A percentile compares a stretch with the other conserved stretches of the same genome.
Evolutionary conservation across 2,888 invertebrate genomes (phyloP).

Genomic region (Drosophila multiciliata): DNA sequence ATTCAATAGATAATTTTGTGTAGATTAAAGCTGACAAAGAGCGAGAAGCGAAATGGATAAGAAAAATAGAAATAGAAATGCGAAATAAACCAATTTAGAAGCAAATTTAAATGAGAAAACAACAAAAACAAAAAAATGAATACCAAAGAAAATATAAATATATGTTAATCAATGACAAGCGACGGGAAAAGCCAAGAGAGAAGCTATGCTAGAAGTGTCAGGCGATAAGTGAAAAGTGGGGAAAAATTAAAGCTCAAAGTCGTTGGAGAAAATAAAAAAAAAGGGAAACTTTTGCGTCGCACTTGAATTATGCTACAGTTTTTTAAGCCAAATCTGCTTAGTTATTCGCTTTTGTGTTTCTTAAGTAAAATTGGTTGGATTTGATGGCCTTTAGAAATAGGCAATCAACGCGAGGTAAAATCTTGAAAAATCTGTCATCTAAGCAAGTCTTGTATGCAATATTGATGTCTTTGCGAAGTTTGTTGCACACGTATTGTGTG

Average conservation of each 20-base stretch:
- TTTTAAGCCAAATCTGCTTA: background rate
- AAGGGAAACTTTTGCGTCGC: background rate
- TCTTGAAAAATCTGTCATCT: background rate
- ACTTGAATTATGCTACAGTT: background rate
- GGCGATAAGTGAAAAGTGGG: background rate
- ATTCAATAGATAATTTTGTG: slow-evolving; percentile 31
- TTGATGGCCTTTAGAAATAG: background rate
- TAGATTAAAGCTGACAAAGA: slow-evolving; percentile 15
- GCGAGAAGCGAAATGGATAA: background rate
- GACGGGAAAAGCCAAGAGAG: background rate
- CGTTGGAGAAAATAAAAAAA: background rate
- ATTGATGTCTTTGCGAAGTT: background rate
- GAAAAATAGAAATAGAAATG: background rate
- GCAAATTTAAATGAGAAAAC: background rate
- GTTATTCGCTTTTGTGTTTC: background rate
- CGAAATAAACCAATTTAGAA: background rate
- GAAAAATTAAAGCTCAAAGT: background rate
- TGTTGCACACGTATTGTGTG: background rate
- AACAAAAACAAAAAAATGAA: background rate
- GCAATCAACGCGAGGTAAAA: background rate
- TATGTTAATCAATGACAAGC: background rate
- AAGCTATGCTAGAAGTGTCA: background rate
- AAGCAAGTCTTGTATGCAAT: background rate
- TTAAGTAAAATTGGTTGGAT: background rate
- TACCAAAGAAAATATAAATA: background rate